Evolutionary conservation across 2,113 vertebrate species (phyloP).

Genomic region (Ellobius talpinus): DNA sequence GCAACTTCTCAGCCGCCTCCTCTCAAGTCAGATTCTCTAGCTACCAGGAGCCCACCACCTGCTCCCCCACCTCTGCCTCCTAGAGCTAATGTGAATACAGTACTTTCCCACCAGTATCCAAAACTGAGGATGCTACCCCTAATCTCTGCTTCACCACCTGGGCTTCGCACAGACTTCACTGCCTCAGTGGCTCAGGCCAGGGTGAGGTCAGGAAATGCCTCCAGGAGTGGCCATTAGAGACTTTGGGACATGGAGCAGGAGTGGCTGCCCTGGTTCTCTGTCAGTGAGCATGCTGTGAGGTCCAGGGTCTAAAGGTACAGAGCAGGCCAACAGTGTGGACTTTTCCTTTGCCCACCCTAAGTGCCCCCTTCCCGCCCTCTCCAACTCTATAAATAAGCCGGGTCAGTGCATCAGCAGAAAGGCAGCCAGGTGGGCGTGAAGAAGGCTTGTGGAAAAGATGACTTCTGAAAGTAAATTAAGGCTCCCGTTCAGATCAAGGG

Average conservation of each 20-base stretch:
- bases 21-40: neutral
- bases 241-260: neutral
- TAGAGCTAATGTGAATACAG: neutral
- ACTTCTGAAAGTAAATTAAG: slow-evolving; percentile 58
- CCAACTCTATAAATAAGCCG: slow-evolving; percentile 65
- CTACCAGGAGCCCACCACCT: neutral
- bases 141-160: neutral
- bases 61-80: neutral
- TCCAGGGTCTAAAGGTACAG: neutral
- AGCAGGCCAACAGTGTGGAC: neutral
- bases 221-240: neutral
- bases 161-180: slow-evolving; percentile 22
- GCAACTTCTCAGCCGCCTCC: neutral
- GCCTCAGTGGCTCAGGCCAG: neutral
- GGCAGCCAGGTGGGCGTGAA: slow-evolving; percentile 55
- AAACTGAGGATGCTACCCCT: neutral
- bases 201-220: slow-evolving; percentile 35
- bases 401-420: slow-evolving; percentile 60
- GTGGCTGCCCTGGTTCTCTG: neutral
- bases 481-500: slow-evolving; percentile 37
- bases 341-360: slow-evolving; percentile 25
- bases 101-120: slow-evolving; percentile 7
- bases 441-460: slow-evolving; percentile 61
- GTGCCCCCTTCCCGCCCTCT: neutral
- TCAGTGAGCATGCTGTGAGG: neutral